Evolutionary conservation across 2,113 vertebrate species (phyloP).

Genomic region (Pelmatolapia mariae): DNA sequence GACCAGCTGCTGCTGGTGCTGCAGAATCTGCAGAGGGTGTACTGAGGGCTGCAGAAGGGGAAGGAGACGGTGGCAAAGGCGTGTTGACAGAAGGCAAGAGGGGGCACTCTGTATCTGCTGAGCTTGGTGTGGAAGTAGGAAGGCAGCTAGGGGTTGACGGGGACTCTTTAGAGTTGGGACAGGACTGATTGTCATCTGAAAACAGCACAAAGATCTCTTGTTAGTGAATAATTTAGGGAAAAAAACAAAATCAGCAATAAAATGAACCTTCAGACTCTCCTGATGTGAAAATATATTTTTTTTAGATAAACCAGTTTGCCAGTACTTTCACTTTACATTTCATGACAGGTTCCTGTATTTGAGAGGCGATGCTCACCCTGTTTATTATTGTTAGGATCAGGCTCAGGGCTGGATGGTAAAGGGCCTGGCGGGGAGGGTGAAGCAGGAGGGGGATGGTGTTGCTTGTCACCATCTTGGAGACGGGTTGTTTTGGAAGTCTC

Average conservation of each 20-base stretch:
- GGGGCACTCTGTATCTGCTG: conserved; percentile 35
- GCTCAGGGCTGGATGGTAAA: conserved; percentile 32
- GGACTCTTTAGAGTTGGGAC: conserved; percentile 31
- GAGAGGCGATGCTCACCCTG: conserved; percentile 48
- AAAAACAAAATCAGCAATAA: not conserved
- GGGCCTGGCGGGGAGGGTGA: conserved; percentile 50
- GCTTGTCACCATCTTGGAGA: conserved; percentile 71
- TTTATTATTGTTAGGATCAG: conserved; percentile 46
- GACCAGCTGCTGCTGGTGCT: not conserved
- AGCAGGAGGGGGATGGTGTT: conserved; percentile 32
- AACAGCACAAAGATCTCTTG: conserved; percentile 1
- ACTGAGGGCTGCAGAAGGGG: conserved; percentile 18
- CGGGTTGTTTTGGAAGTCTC: conserved; percentile 79
- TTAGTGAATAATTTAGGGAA: not conserved
- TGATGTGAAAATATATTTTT: not conserved
- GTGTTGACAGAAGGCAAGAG: conserved; percentile 34
- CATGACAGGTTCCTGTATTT: not conserved
- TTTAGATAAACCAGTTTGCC: not conserved
- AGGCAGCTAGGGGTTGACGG: conserved; percentile 21
- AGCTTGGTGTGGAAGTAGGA: conserved; percentile 24
- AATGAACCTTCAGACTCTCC: not conserved
- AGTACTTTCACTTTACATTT: not conserved
- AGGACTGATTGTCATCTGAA: conserved; percentile 51
- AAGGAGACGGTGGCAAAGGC: conserved; percentile 44
- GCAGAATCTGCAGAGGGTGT: conserved; percentile 26